A percentile compares a stretch with the other conserved stretches of the same genome.
Conservation (phyloP, 1,140 invertebrate genomes). For the Tribolium castaneum region DNA sequence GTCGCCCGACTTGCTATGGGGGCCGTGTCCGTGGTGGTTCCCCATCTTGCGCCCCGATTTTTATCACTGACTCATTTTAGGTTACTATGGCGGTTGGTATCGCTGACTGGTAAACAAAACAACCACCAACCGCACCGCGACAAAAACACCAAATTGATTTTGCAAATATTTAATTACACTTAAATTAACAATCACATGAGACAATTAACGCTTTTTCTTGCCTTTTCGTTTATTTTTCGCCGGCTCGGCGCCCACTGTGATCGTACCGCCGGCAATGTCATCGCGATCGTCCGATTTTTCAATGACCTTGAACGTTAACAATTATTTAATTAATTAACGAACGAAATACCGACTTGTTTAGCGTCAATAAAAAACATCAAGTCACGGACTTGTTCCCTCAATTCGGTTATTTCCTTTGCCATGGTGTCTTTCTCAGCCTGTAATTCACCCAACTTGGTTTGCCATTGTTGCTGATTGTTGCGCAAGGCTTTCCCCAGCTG, state of each 20-base stretch:
- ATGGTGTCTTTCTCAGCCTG: constrained; percentile 72
- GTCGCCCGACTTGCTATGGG: constrained; percentile 47
- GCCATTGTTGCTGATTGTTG: constrained; percentile 83
- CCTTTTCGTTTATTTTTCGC: constrained; percentile 48
- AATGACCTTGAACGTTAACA: constrained; percentile 61
- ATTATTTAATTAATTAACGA: constrained; percentile 34
- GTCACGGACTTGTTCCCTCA: constrained; percentile 93
- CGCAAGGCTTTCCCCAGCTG: constrained; percentile 80
- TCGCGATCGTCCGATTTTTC: constrained; percentile 72
- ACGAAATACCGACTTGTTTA: constrained; percentile 68
- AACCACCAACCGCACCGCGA: neutral
- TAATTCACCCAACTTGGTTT: constrained; percentile 74
- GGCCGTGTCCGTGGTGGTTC: constrained; percentile 54
- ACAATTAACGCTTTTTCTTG: constrained; percentile 48
- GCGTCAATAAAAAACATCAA: constrained; percentile 97
- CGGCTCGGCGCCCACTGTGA: constrained; percentile 69
- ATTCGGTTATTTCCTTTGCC: constrained; percentile 80
- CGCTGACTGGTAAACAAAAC: constrained; percentile 21
- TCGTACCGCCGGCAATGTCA: constrained; percentile 78
- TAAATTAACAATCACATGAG: neutral
- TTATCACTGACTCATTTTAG: constrained; percentile 6
- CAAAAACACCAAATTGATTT: constrained; percentile 1
- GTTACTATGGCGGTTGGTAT: neutral
- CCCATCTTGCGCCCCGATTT: constrained; percentile 51
- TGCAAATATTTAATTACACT: neutral